Evolutionary conservation across 2,113 vertebrate genomes (phyloP).

Genomic region (Onychostruthus taczanowskii): DNA sequence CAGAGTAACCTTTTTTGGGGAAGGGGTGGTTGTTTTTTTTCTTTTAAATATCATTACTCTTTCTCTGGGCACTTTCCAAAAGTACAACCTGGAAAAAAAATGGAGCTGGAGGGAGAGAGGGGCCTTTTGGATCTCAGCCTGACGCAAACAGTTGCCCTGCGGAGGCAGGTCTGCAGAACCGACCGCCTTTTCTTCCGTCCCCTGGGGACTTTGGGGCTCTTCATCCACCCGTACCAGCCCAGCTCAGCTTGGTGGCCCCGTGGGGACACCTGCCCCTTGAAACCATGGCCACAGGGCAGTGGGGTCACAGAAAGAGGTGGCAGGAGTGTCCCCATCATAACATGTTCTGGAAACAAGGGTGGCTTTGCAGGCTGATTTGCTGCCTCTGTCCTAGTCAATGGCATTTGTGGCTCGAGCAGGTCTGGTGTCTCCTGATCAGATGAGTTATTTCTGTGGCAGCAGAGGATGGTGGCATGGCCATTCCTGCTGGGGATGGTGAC

Average conservation of each 20-base stretch:
- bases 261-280: background rate
- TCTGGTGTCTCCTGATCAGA: background rate
- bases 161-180: background rate
- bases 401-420: background rate
- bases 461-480: background rate
- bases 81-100: conserved; percentile 42
- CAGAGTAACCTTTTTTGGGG: conserved; percentile 41
- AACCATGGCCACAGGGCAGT: background rate
- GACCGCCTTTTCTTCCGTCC: fast-evolving
- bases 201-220: background rate
- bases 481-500: background rate
- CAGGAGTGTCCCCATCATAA: background rate
- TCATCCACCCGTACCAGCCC: fast-evolving
- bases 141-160: background rate
- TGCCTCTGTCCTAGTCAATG: background rate
- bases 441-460: conserved; percentile 27
- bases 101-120: background rate
- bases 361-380: background rate
- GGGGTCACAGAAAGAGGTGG: background rate
- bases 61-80: conserved; percentile 35
- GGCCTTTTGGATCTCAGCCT: background rate
- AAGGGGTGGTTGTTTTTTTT: background rate
- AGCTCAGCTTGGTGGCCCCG: background rate
- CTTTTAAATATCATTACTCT: conserved; percentile 19
- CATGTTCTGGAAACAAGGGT: background rate